phyloP scores from a whole-genome alignment of 2,888 invertebrate genomes.

The Lacanobia oleracea region DNA sequence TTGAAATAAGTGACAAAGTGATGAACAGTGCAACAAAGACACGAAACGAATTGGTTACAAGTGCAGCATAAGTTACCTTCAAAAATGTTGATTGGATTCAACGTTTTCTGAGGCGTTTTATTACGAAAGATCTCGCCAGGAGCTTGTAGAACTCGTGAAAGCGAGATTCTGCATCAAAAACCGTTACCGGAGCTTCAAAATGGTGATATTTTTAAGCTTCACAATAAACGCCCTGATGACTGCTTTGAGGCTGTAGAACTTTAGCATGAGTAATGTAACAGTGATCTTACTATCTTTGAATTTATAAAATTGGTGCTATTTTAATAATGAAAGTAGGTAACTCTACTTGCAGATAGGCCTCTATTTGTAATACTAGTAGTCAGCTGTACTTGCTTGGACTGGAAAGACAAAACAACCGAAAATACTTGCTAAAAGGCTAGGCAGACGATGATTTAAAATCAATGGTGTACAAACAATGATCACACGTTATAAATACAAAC shows the following conservation, averaged over 20 bases:
- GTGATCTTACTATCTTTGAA: constrained; percentile 34
- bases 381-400: no score
- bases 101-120: constrained; percentile 90
- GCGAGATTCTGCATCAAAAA: constrained; percentile 75
- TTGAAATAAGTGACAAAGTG: constrained; percentile 48
- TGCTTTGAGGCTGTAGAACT: constrained; percentile 70
- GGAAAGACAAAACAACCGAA: no score
- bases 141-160: constrained; percentile 76
- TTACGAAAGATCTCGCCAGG: constrained; percentile 76
- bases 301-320: background rate
- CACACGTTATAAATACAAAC: no score
- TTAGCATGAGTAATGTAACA: constrained; percentile 32
- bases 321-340: no score
- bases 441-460: no score
- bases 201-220: constrained; percentile 70
- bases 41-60: constrained; percentile 69
- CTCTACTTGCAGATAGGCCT: no score
- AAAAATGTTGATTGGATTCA: constrained; percentile 88
- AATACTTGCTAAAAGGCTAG: background rate
- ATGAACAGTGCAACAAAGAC: constrained; percentile 51
- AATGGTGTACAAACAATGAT: background rate
- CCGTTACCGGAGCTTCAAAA: constrained; percentile 62
- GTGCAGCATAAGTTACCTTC: constrained; percentile 87
- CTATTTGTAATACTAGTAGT: background rate
- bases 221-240: constrained; percentile 79